Base-by-base conservation (phyloP, 2,797 vertebrate genomes). In the Jordanella pulchra region DNA sequence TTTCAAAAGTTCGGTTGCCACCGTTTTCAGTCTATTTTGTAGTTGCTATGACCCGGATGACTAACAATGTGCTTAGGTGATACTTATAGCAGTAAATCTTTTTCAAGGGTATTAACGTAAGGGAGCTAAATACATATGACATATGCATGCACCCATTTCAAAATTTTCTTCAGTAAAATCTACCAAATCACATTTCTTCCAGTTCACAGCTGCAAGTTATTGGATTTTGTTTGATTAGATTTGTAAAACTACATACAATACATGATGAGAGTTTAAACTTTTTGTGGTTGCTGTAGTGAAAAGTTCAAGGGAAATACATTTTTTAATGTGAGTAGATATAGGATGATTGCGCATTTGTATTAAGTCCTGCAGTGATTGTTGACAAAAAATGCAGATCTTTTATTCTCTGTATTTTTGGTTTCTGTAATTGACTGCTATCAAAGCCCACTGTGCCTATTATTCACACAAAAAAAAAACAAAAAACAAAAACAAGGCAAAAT, bases 351-450 rank as follows among this genome's bases (percentile, higher is more conserved):
- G 28, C 28, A 2, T 32, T 60, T 60, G 18, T 58, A 58, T 12
- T 61, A 39, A 63, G 35, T 23, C 35, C 60, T 42, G 35, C 12
- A 42, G 23, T 21, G 21, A 14, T 32, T 39, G 12, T 25, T 3
- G 12, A 5, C 6, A 5, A 35, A 63, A 42, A 48, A 69, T 18
- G 44, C 39, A 66, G 27, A 53, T 17, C 39, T 39, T 65, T 72
- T 60, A 39, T 56, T 10, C 30, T 72, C 27, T 44, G 61, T 71
- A n/a, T 65, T 55, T 18, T 66, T 18, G n/a, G 21, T 76, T 44
- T 60, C 63, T 55, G n/a, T 75, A 39, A 48, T 17, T 45, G 56
- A 68, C 55, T 72, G 14, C 17, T 64, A 68, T 76, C 54, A 27
- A 69, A 51, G 11, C 69, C 28, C 1, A 54, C 51, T 47, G 27